phyloP scores from a whole-genome alignment of 2,888 invertebrate genomes.

The Dione juno region DNA sequence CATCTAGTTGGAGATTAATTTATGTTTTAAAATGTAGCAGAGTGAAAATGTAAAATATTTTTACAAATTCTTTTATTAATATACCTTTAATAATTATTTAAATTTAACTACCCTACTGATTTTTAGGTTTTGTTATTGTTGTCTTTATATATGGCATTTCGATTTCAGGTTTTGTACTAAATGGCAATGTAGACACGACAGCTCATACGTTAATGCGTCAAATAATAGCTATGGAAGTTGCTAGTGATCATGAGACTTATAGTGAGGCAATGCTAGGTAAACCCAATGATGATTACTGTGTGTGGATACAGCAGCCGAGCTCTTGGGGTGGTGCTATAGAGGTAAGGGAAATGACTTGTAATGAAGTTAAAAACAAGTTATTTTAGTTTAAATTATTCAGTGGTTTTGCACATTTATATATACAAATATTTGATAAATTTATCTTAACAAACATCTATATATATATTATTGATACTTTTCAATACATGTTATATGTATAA shows the following conservation, averaged over 20 bases:
- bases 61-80: too few relatives aligned
- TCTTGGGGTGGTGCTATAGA: slow-evolving; percentile 99
- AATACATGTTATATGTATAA: too few relatives aligned
- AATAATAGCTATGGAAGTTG: slow-evolving; percentile 93
- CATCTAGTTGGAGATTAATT: slow-evolving; percentile 3
- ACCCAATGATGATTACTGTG: slow-evolving; percentile 92
- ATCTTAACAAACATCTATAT: too few relatives aligned
- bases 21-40: neutral
- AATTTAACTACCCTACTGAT: neutral
- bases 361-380: neutral
- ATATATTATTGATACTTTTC: too few relatives aligned
- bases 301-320: slow-evolving; percentile 94
- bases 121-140: too few relatives aligned
- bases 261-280: slow-evolving; percentile 93
- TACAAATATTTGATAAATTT: too few relatives aligned
- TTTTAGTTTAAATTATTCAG: neutral
- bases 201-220: slow-evolving; percentile 91
- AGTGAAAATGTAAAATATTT: neutral
- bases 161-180: slow-evolving; percentile 86
- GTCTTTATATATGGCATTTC: too few relatives aligned
- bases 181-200: slow-evolving; percentile 89
- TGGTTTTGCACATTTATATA: too few relatives aligned
- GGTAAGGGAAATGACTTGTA: slow-evolving; percentile 57
- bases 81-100: neutral
- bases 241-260: slow-evolving; percentile 89